A percentile compares a stretch with the other conserved stretches of the same genome.
phyloP scores from a whole-genome alignment of 2,113 vertebrate species.

The Numenius arquata region DNA sequence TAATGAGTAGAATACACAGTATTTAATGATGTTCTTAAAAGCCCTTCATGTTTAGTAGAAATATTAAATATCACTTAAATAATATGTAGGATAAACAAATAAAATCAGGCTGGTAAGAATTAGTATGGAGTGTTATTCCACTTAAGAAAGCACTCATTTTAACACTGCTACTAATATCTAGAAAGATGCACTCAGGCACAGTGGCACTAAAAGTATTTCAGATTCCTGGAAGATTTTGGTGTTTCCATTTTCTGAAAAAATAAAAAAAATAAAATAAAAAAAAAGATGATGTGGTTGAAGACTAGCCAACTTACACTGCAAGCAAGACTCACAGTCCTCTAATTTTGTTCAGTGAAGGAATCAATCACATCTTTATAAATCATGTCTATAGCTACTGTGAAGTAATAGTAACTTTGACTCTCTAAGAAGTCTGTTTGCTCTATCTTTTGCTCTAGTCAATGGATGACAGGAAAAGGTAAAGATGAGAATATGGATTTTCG shows the following conservation, averaged over 20 bases:
- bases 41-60: slow-evolving; percentile 16
- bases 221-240: not conserved
- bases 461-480: not conserved
- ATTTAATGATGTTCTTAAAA: slow-evolving; percentile 59
- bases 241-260: not conserved
- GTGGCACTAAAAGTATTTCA: not conserved
- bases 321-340: not conserved
- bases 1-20: slow-evolving; percentile 52
- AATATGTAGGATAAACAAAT: slow-evolving; percentile 25
- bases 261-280: not conserved
- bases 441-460: not conserved
- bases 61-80: slow-evolving; percentile 45
- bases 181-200: not conserved
- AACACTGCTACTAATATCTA: not conserved
- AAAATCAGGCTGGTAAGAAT: slow-evolving; percentile 22
- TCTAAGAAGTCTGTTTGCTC: not conserved
- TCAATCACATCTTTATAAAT: not conserved
- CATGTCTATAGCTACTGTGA: not conserved
- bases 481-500: not conserved
- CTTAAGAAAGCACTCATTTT: slow-evolving; percentile 12
- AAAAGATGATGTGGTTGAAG: not conserved
- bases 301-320: not conserved
- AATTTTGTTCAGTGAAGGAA: not conserved
- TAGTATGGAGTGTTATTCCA: not conserved
- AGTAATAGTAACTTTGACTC: not conserved